These are phyloP conservation scores for Athrips mouffetella DNA, from an alignment of 2,888 invertebrate species.

Conservation along the genomic window DNA sequence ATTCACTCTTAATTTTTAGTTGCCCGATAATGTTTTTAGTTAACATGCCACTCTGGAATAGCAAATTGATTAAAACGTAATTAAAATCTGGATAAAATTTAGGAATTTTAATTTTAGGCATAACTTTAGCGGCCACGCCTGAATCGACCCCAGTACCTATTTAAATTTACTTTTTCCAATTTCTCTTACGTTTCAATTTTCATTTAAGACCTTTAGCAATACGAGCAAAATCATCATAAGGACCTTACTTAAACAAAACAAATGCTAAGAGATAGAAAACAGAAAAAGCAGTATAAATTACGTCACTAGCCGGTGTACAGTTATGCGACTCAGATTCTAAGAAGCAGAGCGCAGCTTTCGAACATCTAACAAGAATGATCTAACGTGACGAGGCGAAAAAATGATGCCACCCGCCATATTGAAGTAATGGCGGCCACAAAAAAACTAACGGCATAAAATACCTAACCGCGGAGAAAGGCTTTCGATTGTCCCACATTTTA, in stretches of 20 bases:
- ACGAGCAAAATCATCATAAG: background rate
- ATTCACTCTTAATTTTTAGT: no score
- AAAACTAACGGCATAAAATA: constrained; percentile 78
- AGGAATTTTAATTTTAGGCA: no score
- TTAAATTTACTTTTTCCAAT: no score
- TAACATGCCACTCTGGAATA: no score
- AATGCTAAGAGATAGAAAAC: constrained; percentile 2
- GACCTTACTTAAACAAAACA: background rate
- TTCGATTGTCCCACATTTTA: constrained; percentile 77
- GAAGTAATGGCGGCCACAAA: constrained; percentile 73
- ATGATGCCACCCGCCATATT: constrained; percentile 73
- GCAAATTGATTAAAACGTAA: no score
- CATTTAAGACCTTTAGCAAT: background rate
- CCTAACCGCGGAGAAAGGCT: constrained; percentile 76
- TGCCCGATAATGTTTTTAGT: no score
- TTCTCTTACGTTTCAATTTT: background rate
- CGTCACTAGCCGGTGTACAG: constrained; percentile 66
- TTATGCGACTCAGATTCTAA: constrained; percentile 64
- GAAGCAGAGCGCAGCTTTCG: constrained; percentile 68
- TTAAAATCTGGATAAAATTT: no score
- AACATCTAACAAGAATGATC: constrained; percentile 75
- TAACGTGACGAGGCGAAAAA: constrained; percentile 77
- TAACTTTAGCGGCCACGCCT: no score
- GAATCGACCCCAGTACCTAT: no score
- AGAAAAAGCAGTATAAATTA: constrained; percentile 33